phyloP scores from a whole-genome alignment of 2,888 invertebrate genomes.

The Coelopa pilipes region DNA sequence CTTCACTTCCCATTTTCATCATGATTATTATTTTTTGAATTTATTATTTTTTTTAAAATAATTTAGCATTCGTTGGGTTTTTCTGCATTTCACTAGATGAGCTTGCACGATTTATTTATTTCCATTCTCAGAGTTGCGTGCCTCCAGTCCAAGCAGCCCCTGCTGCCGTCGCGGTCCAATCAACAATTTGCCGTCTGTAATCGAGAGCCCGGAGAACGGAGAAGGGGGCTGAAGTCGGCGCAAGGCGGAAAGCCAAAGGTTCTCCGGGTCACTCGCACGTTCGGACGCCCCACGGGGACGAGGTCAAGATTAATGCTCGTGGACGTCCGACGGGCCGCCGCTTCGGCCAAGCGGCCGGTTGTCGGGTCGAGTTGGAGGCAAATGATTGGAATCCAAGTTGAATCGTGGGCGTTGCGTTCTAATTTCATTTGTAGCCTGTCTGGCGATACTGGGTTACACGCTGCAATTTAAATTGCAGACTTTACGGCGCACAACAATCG shows the following conservation, averaged over 20 bases:
- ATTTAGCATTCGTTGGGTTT: neutral
- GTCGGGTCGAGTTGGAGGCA: neutral
- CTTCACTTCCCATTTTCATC: too few species aligned
- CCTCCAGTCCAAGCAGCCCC: too few species aligned
- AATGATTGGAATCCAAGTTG: neutral
- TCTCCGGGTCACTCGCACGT: neutral
- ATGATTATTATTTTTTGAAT: too few species aligned
- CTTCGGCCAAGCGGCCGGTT: neutral
- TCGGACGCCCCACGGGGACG: neutral
- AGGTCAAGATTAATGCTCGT: constrained; percentile 27
- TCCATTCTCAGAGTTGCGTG: too few species aligned
- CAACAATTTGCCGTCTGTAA: constrained; percentile 1
- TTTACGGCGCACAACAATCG: neutral
- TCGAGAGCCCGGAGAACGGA: neutral
- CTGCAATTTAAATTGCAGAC: neutral
- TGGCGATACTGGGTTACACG: neutral
- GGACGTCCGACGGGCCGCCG: neutral
- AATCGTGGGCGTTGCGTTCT: constrained; percentile 14
- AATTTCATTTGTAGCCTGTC: neutral
- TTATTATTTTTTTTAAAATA: too few species aligned
- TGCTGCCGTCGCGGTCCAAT: neutral
- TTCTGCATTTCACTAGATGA: neutral
- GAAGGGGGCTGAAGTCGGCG: neutral
- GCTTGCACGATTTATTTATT: too few species aligned
- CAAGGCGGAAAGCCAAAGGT: too few species aligned